Conservation (phyloP, 2,797 vertebrate genomes). For the Zonotrichia albicollis region DNA sequence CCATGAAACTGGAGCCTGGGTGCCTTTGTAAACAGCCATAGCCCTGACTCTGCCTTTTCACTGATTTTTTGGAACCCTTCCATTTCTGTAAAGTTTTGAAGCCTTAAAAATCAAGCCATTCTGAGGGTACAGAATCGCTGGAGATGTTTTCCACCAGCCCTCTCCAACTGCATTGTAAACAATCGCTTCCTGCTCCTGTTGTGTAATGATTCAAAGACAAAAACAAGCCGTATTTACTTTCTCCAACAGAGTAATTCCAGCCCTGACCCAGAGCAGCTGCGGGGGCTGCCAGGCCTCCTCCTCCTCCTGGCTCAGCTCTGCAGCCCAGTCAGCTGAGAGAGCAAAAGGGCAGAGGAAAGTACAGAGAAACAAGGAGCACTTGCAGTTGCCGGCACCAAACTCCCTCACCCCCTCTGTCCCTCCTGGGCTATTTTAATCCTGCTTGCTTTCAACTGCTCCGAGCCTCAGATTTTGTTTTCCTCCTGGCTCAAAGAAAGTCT, state of each 20-base stretch:
- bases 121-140: not conserved
- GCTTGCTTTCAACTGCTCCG: constrained; percentile 9
- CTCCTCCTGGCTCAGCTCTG: constrained; percentile 21
- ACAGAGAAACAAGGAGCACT: constrained; percentile 41
- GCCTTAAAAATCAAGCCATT: not conserved
- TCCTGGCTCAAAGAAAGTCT: not conserved
- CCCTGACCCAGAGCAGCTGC: constrained; percentile 25
- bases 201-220: constrained; percentile 2
- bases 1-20: not conserved
- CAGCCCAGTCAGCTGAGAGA: constrained; percentile 62
- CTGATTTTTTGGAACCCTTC: not conserved
- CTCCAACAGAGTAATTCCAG: constrained; percentile 33
- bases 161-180: constrained; percentile 25
- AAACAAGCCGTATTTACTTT: constrained; percentile 57
- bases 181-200: constrained; percentile 38
- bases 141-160: not conserved
- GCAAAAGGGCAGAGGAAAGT: constrained; percentile 56
- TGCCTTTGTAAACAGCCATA: not conserved
- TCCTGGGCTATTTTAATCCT: constrained; percentile 64
- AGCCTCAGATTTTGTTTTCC: constrained; percentile 26
- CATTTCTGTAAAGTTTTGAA: not conserved
- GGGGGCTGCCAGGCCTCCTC: not conserved
- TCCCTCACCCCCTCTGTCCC: not conserved
- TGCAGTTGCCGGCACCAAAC: not conserved
- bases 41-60: not conserved